These are phyloP conservation scores for Microcebus jonahi DNA, from an alignment of 2,113 vertebrate genomes.

Conservation along the genomic window DNA sequence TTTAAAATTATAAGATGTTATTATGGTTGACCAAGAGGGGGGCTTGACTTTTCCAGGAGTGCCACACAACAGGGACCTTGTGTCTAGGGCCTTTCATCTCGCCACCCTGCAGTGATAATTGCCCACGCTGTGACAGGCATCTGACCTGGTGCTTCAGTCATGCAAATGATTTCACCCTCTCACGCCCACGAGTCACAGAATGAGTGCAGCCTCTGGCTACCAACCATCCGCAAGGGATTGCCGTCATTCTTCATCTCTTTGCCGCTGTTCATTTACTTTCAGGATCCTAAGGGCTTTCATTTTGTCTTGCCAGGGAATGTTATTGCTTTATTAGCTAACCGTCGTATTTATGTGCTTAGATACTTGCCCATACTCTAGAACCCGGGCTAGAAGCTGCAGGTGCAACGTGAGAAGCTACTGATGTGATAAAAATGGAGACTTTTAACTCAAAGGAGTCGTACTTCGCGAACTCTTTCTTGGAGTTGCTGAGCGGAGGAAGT, in stretches of 20 bases:
- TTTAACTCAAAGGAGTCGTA: neutral
- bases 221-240: accelerated
- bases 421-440: neutral
- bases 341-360: neutral
- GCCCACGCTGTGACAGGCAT: neutral
- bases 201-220: neutral
- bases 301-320: neutral
- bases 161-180: neutral
- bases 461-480: neutral
- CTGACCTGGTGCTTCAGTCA: neutral
- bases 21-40: neutral
- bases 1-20: neutral
- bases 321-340: neutral
- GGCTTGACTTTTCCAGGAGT: neutral
- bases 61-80: neutral
- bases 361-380: neutral
- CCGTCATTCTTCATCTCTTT: neutral
- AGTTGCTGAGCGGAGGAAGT: neutral
- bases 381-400: neutral
- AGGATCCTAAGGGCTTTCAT: neutral
- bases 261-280: neutral
- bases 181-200: accelerated
- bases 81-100: neutral
- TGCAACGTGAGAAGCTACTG: neutral
- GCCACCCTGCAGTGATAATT: neutral